Base-by-base conservation (phyloP, 2,888 invertebrate genomes). In the Geophilus truncorum region DNA sequence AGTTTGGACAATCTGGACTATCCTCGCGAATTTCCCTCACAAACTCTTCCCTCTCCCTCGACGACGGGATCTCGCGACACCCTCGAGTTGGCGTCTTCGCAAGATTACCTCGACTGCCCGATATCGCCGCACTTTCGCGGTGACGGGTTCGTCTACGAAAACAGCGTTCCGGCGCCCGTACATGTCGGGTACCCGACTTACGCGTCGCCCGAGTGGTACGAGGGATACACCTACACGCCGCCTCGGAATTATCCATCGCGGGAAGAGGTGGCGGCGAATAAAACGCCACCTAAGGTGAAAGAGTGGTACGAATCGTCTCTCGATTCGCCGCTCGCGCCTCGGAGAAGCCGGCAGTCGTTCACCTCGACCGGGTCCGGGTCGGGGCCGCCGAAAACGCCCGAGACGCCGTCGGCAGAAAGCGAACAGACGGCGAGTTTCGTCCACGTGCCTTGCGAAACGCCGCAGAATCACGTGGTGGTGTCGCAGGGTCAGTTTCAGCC, bases 401-500 rank as follows among this genome's bases (percentile, higher is more conserved):
- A 75, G 25, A 32, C 28, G 5, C 32, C 75, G 32, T n/a, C 28
- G 7, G 75, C 32, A 9, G 32, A 30, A 7, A 75, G 25, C 15
- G 77, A 78, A 79, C 80, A 81, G n/a, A 2, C 51, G 0, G 81
- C 80, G n/a, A 81, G 81, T 40, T 83, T 83, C 79, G 81, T 82
- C 4, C 81, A 77, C 5, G 87, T 92, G 78, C 90, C 91, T 25
- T 89, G 92, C 82, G 94, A 93, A 84, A 93, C 94, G 6, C 93
- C 94, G 0, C 93, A 93, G 86, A 94, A 93, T 86, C 90, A 94
- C 85, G 95, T 94, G 0, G 90, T 96, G 0, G 93, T 96, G 36
- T 93, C 94, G 85, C 93, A 94, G 83, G 95, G 95, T 40, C 94
- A 93, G 84, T 95, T 93, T 89, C 94, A 94, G 87, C 95, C 95